Conservation (phyloP, 1,140 invertebrate genomes). For the Drosophila nigromelanica region DNA sequence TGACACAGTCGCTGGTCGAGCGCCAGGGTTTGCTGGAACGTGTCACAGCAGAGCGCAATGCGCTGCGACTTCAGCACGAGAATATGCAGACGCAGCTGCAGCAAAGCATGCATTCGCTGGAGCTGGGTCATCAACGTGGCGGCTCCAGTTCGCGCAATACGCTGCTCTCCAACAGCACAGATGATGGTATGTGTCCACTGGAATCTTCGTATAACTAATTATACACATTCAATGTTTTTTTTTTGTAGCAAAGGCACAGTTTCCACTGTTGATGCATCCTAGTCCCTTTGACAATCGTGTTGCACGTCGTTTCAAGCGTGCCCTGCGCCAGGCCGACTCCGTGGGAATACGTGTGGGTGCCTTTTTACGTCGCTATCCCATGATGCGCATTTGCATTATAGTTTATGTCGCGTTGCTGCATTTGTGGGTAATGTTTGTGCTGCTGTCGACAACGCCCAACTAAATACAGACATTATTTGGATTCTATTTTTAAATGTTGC, state of each 20-base stretch:
- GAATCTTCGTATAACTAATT: not conserved
- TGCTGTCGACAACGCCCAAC: conserved; percentile 78
- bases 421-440: conserved; percentile 82
- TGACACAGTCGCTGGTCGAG: conserved; percentile 92
- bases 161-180: conserved; percentile 87
- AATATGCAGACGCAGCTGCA: conserved; percentile 88
- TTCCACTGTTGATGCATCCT: conserved; percentile 90
- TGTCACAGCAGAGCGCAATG: conserved; percentile 91
- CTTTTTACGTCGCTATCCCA: conserved; percentile 91
- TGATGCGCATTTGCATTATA: conserved; percentile 91
- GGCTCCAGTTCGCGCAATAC: conserved; percentile 54
- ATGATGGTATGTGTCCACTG: conserved; percentile 84
- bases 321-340: conserved; percentile 90
- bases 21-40: conserved; percentile 92
- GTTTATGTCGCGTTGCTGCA: conserved; percentile 85
- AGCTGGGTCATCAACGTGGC: conserved; percentile 57
- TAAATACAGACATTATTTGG: conserved; percentile 46
- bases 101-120: conserved; percentile 49
- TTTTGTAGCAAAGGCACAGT: conserved; percentile 86
- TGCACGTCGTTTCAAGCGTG: conserved; percentile 90
- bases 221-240: not conserved
- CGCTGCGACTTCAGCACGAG: conserved; percentile 90
- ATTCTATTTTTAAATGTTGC: conserved; percentile 49
- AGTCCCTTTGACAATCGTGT: conserved; percentile 91
- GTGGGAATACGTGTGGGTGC: conserved; percentile 91